Base-by-base conservation (phyloP, 2,113 vertebrate species). In the Apistogramma diplotaenia region DNA sequence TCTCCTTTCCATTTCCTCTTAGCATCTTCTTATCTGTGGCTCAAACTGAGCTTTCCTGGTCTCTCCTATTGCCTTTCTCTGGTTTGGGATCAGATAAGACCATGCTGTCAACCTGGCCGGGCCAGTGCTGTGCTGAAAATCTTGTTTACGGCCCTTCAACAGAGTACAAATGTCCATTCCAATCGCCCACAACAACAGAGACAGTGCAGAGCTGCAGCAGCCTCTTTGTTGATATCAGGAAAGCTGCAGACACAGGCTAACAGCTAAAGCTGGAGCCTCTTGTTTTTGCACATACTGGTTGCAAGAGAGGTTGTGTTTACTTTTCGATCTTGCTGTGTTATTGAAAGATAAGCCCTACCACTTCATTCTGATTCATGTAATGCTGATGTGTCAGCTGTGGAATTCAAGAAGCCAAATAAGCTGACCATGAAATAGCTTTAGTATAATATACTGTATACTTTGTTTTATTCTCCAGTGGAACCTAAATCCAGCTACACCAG, bases 71-170 rank as follows among this genome's bases (percentile, higher is more conserved):
- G 53, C 74, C 43, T 83, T 71, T 83, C 65, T 79, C 54, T 78
- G 76, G 62, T 83, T 72, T 76, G 55, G 70, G 77, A 91, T 91
- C 89, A 91, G 93, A 94, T 94, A 93, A 93, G 82, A 60, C 78
- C 10, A n/a, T 67, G 33, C 86, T 89, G 87, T 92, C 91, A 90
- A 83, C 86, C 88, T 84, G 85, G 74, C 74, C 85, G 57, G 65
- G 84, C 75, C 65, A 35, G 83, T 71, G 73, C 77, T 33, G n/a
- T 74, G 74, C 65, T 85, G 84, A 86, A 86, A 92, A 90, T 91
- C 85, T 92, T 93, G 89, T 95, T 94, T 92, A 93, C 78, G 58
- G 84, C 67, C 84, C 84, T 94, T 93, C 91, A 93, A 76, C 86
- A 62, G 71, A 87, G 87, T 89, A 82, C 82, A 85, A 79, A 71